Percentiles rank a stretch among this genome's conserved stretches.
Evolutionary conservation across 1,140 invertebrate species (phyloP).

Genomic region (Lamellibrachia luymesi): DNA sequence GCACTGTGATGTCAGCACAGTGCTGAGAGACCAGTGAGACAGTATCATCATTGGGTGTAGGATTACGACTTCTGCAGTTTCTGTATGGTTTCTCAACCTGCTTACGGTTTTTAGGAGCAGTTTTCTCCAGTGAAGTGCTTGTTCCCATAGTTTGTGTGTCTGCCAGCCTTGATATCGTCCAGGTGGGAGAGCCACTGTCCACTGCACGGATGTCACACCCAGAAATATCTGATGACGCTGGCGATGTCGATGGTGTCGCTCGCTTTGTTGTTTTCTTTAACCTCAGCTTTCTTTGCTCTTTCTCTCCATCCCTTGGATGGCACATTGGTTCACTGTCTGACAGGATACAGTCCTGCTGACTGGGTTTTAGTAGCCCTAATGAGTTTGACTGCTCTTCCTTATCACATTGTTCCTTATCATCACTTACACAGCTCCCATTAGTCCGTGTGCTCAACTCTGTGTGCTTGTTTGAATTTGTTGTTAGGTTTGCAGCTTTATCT

Average conservation of each 20-base stretch:
- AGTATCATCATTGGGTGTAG: not conserved
- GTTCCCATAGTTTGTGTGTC: not conserved
- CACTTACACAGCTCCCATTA: not conserved
- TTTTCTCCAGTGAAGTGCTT: not conserved
- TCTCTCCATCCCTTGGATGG: not conserved
- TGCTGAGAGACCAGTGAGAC: not conserved
- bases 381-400: not conserved
- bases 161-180: not conserved
- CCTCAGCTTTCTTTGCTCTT: not conserved
- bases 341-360: not conserved
- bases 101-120: not conserved
- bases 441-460: not conserved
- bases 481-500: not conserved
- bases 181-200: not conserved
- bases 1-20: too few species aligned
- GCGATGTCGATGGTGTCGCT: not conserved
- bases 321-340: not conserved
- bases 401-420: not conserved
- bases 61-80: not conserved
- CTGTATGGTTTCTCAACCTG: not conserved
- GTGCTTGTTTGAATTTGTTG: not conserved
- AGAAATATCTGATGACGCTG: not conserved
- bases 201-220: not conserved
- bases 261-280: not conserved
- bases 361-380: not conserved